Base-by-base conservation (phyloP, 2,113 vertebrate genomes). In the Passer domesticus region DNA sequence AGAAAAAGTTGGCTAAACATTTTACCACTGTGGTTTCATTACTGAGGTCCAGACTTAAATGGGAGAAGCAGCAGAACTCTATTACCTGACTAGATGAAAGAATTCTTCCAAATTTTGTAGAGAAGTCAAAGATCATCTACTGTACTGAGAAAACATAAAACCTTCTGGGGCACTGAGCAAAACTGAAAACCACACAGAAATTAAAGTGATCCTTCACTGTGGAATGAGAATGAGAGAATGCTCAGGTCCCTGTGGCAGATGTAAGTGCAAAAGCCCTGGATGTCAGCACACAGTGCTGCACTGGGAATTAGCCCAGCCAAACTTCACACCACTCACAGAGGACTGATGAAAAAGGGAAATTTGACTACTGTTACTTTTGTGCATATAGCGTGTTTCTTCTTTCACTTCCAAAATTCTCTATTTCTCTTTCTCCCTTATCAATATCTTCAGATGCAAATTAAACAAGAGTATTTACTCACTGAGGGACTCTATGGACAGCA, bases 231-330 rank as follows among this genome's bases (percentile, higher is more conserved):
- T 0, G 9, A 58, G n/a, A 28, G 21, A 31, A 52, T 10, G 9
- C 33, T 44, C 15, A 44, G 35, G 37, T 69, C 11, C 17, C 58
- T 22, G 0, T 7, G 10, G 33, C 30, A 88, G 60, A 59, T 5
- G 0, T 0, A 23, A 80, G 37, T 44, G 28, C 5, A 18, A 31
- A 46, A 68, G 24, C 15, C 64, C 33, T 59, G 33, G 46, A 11
- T 22, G 39, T 49, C 49, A 72, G 44, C 23, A 64, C 3, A 19
- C 11, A 47, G 16, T 2, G 25, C 79, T 76, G 79, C 23, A 39
- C 18, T 46, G 69, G 47, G 28, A 66, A 41, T 0, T 18, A 47
- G 27, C 55, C n/a, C 50, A 56, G 63, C 52, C 53, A 82, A 25
- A 17, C 58, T 69, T 30, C 63, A 80, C 24, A 70, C 2, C 4